Evolutionary conservation across 2,113 vertebrate species (phyloP), one percentile per base, ranked within the genome.

Genomic region (Formicarius rufipectus): DNA sequence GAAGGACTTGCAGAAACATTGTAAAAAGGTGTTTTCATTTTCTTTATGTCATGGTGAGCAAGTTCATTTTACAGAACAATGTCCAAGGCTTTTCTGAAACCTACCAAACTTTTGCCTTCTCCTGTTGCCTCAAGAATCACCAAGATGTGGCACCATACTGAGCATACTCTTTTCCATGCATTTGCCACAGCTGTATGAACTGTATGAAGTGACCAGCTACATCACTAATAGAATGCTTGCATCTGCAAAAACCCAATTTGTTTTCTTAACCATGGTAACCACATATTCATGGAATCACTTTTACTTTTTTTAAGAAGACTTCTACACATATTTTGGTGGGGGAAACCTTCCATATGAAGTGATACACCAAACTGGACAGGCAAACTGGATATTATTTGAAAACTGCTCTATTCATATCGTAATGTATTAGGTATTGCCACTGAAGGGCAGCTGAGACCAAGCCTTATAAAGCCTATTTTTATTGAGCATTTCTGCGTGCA

Each of bases 261-360:
- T 95, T 96, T 96, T 89, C 91, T 93, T 72, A 93, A 84, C 89
- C 53, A 93, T 87, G 55, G 84, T 55, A 94, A 96, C 91, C n/a
- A 73, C 14, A 30, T 85, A 93, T 85, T 83, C 49, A 77, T 83
- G 39, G 63, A 79, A 76, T 55, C 30, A 79, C 18, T 55, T 64
- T 47, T 49, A 40, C n/a, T 77, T 87, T 95, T 94, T 84, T 95
- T 64, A 84, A 55, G 33, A 91, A 83, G 53, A 28, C 1, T 73
- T 82, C 67, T 50, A 76, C 8, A 5, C 47, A 55, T 62, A 24
- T 73, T 87, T 74, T 45, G 12, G 2, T 62, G 12, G 42, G 30
- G 12, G 8, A 19, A 94, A 93, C 18, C 44, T 18, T 95, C 59
- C 25, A 23, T 40, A 42, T 53, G 39, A 76, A 72, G 44, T 15